These are phyloP conservation scores for Dasysyrphus albostriatus DNA, from an alignment of 2,888 invertebrate genomes.

Conservation along the genomic window DNA sequence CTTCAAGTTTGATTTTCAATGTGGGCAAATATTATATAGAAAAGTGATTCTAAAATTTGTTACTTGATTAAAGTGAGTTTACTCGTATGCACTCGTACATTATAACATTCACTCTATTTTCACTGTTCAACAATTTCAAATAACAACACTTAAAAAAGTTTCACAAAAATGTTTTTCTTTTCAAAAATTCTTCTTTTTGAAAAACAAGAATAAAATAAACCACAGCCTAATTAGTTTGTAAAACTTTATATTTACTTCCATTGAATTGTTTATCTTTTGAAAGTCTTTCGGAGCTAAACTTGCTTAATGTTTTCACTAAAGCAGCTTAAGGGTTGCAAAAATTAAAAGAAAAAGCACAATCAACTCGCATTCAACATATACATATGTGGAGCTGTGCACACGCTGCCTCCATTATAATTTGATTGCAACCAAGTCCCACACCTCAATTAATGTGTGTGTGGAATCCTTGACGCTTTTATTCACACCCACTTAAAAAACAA, in stretches of 20 bases:
- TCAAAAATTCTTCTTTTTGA: too few relatives aligned
- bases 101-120: too few relatives aligned
- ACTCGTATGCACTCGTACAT: too few relatives aligned
- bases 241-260: not conserved
- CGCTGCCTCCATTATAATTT: slow-evolving; percentile 33
- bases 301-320: slow-evolving; percentile 52
- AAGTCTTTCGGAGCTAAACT: slow-evolving; percentile 51
- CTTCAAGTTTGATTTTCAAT: too few relatives aligned
- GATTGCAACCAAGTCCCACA: slow-evolving; percentile 6
- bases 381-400: slow-evolving; percentile 12
- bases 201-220: not conserved
- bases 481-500: slow-evolving; percentile 9
- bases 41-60: too few relatives aligned
- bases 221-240: slow-evolving; percentile 5
- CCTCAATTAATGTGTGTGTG: not conserved
- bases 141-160: too few relatives aligned
- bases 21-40: too few relatives aligned
- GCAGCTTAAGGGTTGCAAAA: not conserved
- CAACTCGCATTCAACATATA: not conserved
- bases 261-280: slow-evolving; percentile 62
- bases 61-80: too few relatives aligned
- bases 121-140: too few relatives aligned
- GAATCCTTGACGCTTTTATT: slow-evolving; percentile 46
- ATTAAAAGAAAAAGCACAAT: not conserved
- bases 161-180: too few relatives aligned